Evolutionary conservation across 2,113 vertebrate genomes (phyloP).

Genomic region (Paramisgurnus dabryanus): DNA sequence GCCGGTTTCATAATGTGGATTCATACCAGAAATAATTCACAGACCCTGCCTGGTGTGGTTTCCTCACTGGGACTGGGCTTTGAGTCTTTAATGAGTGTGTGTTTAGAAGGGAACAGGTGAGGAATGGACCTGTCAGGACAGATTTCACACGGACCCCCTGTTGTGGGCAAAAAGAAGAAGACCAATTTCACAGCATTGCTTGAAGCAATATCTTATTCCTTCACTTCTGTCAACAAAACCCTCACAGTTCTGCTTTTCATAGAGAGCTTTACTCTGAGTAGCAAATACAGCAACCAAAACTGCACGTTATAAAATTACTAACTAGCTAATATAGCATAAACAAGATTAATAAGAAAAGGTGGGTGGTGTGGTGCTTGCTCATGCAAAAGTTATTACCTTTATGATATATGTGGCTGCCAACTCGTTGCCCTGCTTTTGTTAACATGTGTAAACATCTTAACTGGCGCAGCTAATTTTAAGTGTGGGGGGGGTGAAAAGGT

Average conservation of each 20-base stretch:
- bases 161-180: background rate
- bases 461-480: too few relatives aligned
- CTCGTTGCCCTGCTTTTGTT: too few relatives aligned
- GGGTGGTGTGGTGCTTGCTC: too few relatives aligned
- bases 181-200: background rate
- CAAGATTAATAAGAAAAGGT: too few relatives aligned
- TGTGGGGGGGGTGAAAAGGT: too few relatives aligned
- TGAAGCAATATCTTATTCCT: background rate
- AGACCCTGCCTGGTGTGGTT: constrained; percentile 34
- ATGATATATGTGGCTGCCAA: too few relatives aligned
- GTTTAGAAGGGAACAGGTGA: constrained; percentile 41
- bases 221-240: background rate
- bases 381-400: too few relatives aligned
- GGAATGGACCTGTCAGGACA: constrained; percentile 32
- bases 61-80: constrained; percentile 27
- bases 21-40: constrained; percentile 51
- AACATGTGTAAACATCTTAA: too few relatives aligned
- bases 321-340: too few relatives aligned
- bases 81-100: constrained; percentile 25
- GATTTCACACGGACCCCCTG: constrained; percentile 39
- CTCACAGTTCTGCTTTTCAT: background rate
- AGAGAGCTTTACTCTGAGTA: background rate
- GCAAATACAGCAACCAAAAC: too few relatives aligned
- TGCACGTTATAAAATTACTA: too few relatives aligned
- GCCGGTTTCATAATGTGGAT: constrained; percentile 50